phyloP scores from a whole-genome alignment of 2,888 invertebrate genomes.

The Mimachlamys varia region DNA sequence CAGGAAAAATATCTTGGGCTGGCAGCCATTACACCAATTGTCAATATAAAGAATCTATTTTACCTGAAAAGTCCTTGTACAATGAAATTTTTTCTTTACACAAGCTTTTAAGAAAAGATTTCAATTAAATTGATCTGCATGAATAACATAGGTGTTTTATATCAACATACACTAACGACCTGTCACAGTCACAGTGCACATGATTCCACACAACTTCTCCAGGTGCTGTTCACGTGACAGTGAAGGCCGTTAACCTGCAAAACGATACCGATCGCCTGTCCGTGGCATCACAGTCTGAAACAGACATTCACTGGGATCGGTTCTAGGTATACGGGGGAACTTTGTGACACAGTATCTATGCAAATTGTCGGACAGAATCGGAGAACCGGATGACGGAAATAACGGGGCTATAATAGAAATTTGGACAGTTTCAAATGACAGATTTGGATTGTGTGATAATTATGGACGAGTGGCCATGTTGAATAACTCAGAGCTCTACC shows the following conservation, averaged over 20 bases:
- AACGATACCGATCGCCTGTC: background rate
- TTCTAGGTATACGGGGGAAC: background rate
- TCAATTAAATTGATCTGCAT: too few relatives aligned
- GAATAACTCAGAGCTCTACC: background rate
- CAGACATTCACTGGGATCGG: background rate
- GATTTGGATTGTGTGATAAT: constrained; percentile 23
- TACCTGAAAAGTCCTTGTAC: too few relatives aligned
- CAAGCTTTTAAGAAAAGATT: too few relatives aligned
- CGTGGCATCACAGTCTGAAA: too few relatives aligned
- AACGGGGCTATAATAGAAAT: background rate
- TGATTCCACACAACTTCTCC: background rate
- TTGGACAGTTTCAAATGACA: constrained; percentile 17
- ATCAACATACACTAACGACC: too few relatives aligned
- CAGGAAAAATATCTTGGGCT: too few relatives aligned
- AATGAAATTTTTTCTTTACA: too few relatives aligned
- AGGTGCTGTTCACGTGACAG: background rate
- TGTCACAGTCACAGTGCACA: background rate
- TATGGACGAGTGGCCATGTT: background rate
- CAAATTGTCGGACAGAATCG: background rate
- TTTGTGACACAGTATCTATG: background rate
- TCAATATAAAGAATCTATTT: too few relatives aligned
- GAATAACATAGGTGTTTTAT: too few relatives aligned
- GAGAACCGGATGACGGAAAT: background rate
- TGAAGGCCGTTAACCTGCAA: background rate
- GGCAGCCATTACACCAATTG: too few relatives aligned